phyloP scores from a whole-genome alignment of 2,797 vertebrate genomes.

The Corythornis leucogaster region DNA sequence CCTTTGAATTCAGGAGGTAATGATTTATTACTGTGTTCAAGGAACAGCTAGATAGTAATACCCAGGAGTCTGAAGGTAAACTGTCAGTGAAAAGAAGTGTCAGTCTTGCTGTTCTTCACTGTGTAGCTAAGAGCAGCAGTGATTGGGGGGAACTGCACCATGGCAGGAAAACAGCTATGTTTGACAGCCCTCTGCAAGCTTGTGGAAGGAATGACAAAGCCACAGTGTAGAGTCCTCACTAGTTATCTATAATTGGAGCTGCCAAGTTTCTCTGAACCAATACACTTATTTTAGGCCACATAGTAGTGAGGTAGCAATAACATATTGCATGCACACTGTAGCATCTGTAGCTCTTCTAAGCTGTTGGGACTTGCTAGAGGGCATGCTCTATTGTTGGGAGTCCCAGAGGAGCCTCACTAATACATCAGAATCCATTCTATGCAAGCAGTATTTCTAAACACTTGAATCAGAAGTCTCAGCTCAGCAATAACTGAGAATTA shows the following conservation, averaged over 20 bases:
- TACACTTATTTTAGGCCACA: neutral
- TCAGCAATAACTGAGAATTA: constrained; percentile 15
- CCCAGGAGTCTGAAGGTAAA: neutral
- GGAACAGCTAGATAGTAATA: fast-evolving
- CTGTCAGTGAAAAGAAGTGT: neutral
- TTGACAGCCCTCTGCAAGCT: neutral
- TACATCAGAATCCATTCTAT: neutral
- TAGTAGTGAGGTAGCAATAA: neutral
- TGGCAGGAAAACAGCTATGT: neutral
- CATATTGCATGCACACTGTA: neutral
- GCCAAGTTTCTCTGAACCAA: neutral
- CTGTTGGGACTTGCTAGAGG: neutral
- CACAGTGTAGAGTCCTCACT: neutral
- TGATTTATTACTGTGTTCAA: neutral
- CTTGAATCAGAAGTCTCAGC: neutral
- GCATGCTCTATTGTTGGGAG: neutral
- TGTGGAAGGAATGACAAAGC: neutral
- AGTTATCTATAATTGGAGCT: neutral
- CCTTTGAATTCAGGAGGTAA: neutral
- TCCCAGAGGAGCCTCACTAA: neutral
- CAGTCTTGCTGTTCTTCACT: neutral
- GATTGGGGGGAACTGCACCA: fast-evolving
- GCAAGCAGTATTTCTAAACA: constrained; percentile 5
- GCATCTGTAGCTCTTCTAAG: neutral
- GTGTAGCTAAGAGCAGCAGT: neutral